Evolutionary conservation across 1,140 invertebrate genomes (phyloP).

Genomic region (Drosophila tropicalis): DNA sequence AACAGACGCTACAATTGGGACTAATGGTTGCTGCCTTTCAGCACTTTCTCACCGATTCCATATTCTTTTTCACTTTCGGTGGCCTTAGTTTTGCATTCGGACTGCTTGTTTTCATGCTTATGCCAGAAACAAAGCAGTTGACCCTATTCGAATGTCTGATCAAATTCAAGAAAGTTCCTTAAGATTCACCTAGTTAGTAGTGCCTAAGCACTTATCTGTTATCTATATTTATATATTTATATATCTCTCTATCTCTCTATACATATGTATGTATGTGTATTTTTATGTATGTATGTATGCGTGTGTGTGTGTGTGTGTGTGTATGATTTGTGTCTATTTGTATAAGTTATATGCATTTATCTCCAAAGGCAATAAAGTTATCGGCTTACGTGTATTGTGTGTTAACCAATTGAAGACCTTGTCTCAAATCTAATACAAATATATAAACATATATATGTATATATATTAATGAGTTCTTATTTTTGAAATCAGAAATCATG

Average conservation of each 20-base stretch:
- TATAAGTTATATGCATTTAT: constrained; percentile 16
- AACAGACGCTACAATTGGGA: constrained; percentile 62
- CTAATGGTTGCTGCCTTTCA: constrained; percentile 59
- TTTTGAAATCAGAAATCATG: not conserved
- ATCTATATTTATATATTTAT: constrained; percentile 32
- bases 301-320: constrained; percentile 3
- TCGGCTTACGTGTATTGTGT: constrained; percentile 20
- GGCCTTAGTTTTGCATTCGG: constrained; percentile 62
- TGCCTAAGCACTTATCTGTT: constrained; percentile 28
- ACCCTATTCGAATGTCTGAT: constrained; percentile 72
- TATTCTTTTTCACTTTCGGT: constrained; percentile 71
- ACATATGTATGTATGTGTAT: not conserved
- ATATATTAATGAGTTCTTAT: constrained; percentile 2
- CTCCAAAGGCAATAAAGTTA: constrained; percentile 19
- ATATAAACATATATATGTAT: too few relatives aligned
- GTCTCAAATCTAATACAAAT: not conserved
- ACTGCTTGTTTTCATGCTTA: constrained; percentile 58
- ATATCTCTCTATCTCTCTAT: constrained; percentile 16
- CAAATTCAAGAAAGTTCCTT: constrained; percentile 75
- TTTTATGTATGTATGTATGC: not conserved
- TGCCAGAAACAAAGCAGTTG: constrained; percentile 70
- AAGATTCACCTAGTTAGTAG: constrained; percentile 9
- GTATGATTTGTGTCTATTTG: constrained; percentile 3
- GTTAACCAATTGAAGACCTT: constrained; percentile 17
- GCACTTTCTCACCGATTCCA: constrained; percentile 48